Evolutionary conservation across 1,140 invertebrate species (phyloP), one percentile per base, ranked within the genome.

Genomic region (Copidosoma floridanum): DNA sequence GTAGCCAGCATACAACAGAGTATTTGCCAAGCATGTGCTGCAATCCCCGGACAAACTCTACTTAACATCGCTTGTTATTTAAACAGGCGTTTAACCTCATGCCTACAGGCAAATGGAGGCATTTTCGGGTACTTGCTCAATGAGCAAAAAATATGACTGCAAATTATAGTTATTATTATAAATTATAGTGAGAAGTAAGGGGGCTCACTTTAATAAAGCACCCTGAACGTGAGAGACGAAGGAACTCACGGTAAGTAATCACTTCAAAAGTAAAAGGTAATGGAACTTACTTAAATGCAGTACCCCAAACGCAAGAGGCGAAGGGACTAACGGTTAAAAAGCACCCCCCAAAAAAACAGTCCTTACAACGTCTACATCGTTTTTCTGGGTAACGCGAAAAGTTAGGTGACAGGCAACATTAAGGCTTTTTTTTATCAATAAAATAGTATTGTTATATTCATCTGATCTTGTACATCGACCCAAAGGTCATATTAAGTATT

Each of bases 141-240:
- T 23, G 20, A 37, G 10, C 24, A 24, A 24, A 37, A 38, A 21
- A 52, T 5, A 52, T 32, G 50, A 32, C 10, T 2, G 46, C 24
- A n/a, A n/a, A n/a, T n/a, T n/a, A n/a, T n/a, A 48, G 12, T 48
- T 20, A 48, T 16, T 3, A 27, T 27, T 27, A 48, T 20, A 26
- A 26, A 52, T 32, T 21, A 35, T 29, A 43, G 47, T 51, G 47
- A 51, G 47, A 51, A 18, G 47, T 29, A 23, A 46, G 43, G 3
- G 2, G 43, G 24, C 20, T 46, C 3, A 46, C 43, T 18, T 46
- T 21, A 46, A 46, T 23, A 7, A 18, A 46, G 20, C 43, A 46
- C 43, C 2, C 20, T 2, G 20, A 46, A 21, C 43, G 43, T 48
- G 46, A 48, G 43, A 46, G 20, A 23, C 5, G 16, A 46, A n/a